Percentiles rank a stretch among this genome's conserved stretches.
Evolutionary conservation across 1,140 invertebrate species (phyloP).

Genomic region (Meloidogyne chitwoodi): DNA sequence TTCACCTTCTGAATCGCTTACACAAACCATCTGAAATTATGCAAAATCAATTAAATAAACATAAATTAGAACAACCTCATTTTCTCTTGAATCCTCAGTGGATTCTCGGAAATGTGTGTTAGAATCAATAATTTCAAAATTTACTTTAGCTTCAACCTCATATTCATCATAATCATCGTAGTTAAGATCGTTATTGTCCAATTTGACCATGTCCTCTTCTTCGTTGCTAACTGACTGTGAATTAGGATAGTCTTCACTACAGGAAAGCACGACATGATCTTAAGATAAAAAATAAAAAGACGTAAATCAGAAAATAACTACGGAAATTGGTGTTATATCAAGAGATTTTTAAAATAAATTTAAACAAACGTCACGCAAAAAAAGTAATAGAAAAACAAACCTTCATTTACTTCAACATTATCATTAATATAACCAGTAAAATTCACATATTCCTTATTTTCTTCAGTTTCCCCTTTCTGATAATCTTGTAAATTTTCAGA

Average conservation of each 20-base stretch:
- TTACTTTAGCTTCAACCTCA: not conserved
- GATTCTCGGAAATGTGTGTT: not conserved
- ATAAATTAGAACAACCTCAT: not conserved
- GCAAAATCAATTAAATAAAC: not conserved
- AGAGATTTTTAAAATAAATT: too few relatives aligned
- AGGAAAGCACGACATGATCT: not conserved
- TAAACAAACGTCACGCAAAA: too few relatives aligned
- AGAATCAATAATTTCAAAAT: not conserved
- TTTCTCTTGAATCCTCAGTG: not conserved
- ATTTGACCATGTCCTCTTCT: slow-evolving; percentile 8
- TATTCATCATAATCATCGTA: slow-evolving; percentile 11
- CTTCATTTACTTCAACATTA: not conserved
- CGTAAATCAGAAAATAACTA: too few relatives aligned
- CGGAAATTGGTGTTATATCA: too few relatives aligned
- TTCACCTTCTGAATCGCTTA: slow-evolving; percentile 1
- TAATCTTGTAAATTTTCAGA: not conserved
- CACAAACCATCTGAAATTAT: not conserved
- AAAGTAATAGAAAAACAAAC: not conserved
- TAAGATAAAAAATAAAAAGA: too few relatives aligned
- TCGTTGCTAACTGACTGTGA: not conserved
- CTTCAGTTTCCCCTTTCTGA: not conserved
- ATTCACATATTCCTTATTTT: not conserved
- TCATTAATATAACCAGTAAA: not conserved
- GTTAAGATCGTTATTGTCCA: slow-evolving; percentile 19
- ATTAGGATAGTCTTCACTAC: not conserved